Base-by-base conservation (phyloP, 2,888 invertebrate species). In the Chalcis sispes region DNA sequence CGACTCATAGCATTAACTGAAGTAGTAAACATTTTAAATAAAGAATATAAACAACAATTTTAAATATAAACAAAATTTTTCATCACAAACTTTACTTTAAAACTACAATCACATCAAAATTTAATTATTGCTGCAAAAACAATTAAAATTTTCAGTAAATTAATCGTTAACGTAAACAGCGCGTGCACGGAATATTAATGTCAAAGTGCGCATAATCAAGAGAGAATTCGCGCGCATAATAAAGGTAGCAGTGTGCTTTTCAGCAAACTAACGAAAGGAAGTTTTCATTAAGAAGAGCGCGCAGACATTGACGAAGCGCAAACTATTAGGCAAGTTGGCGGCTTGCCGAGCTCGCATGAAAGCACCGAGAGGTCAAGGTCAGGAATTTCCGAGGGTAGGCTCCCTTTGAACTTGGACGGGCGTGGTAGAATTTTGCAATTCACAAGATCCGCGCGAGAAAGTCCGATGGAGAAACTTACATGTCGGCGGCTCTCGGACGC, bases 401-500 rank as follows among this genome's bases (percentile, higher is more conserved):
- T 15, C 52, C 52, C 61, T 70, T 61, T 61, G 50, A 70, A 27
- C 20, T 36, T 29, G 20, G 27, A 8, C n/a, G 50, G n/a, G 4
- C 4, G 13, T 18, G 7, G 40, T 46, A n/a, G n/a, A n/a, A 59
- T 48, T 69, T 59, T 48, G 48, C 32, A 32, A 23, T 56, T 66
- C 36, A 50, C 66, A 58, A 61, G 40, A 32, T 40, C 18, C 18
- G 27, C 10, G 10, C 10, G 3, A 20, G 20, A 7, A 13, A 7
- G n/a, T n/a, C n/a, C 4, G 42, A 2, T 8, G 42, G 15, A 10
- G 20, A 20, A 81, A 86, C 88, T 88, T 85, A 88, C 88, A 86
- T 81, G 86, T 84, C 77, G 82, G 42, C 10, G 32, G 83, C 74
- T 88, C 87, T 79, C 87, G 85, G 70, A 84, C 81, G 80, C 85